phyloP scores from a whole-genome alignment of 2,113 vertebrate species.

The Eubucco bourcierii region DNA sequence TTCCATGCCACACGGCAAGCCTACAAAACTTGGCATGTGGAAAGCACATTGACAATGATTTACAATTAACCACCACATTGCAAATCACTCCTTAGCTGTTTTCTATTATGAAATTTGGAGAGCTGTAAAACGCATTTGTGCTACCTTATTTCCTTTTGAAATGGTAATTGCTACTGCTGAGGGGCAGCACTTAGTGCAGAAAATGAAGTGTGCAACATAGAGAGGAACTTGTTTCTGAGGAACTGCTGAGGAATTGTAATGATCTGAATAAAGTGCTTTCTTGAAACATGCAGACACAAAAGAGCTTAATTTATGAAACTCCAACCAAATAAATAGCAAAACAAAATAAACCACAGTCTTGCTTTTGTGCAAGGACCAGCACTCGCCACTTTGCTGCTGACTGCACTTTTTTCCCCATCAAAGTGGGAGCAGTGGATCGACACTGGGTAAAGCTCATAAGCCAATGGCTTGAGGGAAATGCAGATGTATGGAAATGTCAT shows the following conservation, averaged over 20 bases:
- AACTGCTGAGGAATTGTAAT: conserved; percentile 57
- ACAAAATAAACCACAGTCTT: background rate
- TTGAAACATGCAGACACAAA: conserved; percentile 20
- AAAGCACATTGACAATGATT: conserved; percentile 12
- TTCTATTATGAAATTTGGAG: conserved; percentile 50
- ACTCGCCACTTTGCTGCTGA: conserved; percentile 29
- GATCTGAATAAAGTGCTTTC: conserved; percentile 37
- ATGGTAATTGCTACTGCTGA: conserved; percentile 62
- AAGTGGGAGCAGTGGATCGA: conserved; percentile 3
- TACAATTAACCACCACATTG: conserved; percentile 43
- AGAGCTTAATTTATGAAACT: conserved; percentile 42
- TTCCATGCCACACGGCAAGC: background rate
- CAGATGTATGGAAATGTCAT: conserved; percentile 53
- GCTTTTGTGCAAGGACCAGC: background rate
- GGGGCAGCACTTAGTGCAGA: conserved; percentile 61
- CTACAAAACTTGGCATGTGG: background rate
- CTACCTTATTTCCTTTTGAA: conserved; percentile 66
- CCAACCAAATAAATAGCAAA: conserved; percentile 45
- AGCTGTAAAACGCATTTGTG: conserved; percentile 54
- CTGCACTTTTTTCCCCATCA: conserved; percentile 7
- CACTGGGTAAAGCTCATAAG: conserved; percentile 16
- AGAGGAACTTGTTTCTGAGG: conserved; percentile 59
- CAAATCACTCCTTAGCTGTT: conserved; percentile 39
- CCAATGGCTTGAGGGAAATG: conserved; percentile 36
- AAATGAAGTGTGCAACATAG: conserved; percentile 53